Evolutionary conservation across 2,888 invertebrate species (phyloP), one percentile per base, ranked within the genome.

Genomic region (Lepidocyrtoides sp.): DNA sequence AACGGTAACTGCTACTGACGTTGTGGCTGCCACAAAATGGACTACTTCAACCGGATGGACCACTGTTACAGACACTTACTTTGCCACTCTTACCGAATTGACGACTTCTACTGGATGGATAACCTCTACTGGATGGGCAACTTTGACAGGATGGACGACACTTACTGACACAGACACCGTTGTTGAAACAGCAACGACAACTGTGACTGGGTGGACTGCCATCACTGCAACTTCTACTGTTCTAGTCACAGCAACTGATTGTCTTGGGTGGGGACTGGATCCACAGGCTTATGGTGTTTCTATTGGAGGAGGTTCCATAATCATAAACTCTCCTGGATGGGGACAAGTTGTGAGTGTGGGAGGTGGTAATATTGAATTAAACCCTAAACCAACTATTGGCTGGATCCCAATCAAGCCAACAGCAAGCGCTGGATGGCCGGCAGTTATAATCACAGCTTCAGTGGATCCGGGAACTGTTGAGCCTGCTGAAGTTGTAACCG

Each of bases 281-380:
- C 66, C 66, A 26, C 26, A 60, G 26, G 26, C 60, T 5, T 60
- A 26, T 8, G 32, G 29, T 29, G 66, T 66, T n/a, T 4, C 32
- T 2, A 32, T 66, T 66, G 66, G 66, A 1, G 66, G 66, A 29
- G 66, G 66, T 8, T 5, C 32, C 1, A 66, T 66, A n/a, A 29
- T 66, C 17, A 66, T 66, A 12, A 32, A n/a, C n/a, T 32, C 66
- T n/a, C 66, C 29, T 32, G 66, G 66, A 66, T 66, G 66, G 66
- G 29, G 14, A 32, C 66, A 29, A 66, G 32, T 32, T 1, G 66
- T 29, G 0, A 66, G 66, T n/a, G 66, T 66, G 8, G 66, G 66
- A 32, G 32, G 32, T 32, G 66, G 66, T 1, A 32, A n/a, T 3
- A 60, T 66, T 32, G n/a, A 66, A 32, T 66, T 66, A 26, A 32